Conservation (phyloP, 2,113 vertebrate genomes). For the Sisor rabdophorus region DNA sequence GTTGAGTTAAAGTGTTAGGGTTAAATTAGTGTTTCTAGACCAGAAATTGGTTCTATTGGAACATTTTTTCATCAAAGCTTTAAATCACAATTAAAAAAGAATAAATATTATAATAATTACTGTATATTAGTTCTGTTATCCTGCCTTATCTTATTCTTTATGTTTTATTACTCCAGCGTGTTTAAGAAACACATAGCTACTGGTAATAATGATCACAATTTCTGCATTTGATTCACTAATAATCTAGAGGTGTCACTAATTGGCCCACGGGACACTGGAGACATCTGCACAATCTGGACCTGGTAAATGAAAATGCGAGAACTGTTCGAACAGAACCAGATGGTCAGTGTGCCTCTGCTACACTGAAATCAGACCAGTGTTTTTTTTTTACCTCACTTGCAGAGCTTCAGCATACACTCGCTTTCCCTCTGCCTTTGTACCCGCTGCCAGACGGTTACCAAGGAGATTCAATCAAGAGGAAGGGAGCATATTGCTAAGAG, state of each 20-base stretch:
- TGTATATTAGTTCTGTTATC: no score
- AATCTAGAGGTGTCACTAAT: background rate
- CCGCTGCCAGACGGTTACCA: slow-evolving; percentile 27
- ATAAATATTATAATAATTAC: no score
- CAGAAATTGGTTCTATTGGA: no score
- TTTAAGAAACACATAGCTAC: background rate
- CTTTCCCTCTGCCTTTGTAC: slow-evolving; percentile 12
- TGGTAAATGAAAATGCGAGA: background rate
- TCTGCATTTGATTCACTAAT: background rate
- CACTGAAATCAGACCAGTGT: background rate
- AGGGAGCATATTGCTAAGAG: slow-evolving; percentile 24
- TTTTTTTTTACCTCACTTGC: background rate
- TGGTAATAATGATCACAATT: background rate
- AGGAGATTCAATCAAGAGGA: slow-evolving; percentile 37
- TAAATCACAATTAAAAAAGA: no score
- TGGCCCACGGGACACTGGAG: background rate
- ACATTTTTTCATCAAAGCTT: no score
- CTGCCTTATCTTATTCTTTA: no score
- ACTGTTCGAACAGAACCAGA: background rate
- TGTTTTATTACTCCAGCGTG: background rate
- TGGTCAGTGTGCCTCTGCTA: slow-evolving; percentile 6
- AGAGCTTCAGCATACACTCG: background rate
- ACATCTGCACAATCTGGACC: background rate
- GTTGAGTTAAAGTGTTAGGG: no score
- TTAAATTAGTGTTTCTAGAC: no score